Evolutionary conservation across 1,140 invertebrate genomes (phyloP).

Genomic region (Drosophila sproati): DNA sequence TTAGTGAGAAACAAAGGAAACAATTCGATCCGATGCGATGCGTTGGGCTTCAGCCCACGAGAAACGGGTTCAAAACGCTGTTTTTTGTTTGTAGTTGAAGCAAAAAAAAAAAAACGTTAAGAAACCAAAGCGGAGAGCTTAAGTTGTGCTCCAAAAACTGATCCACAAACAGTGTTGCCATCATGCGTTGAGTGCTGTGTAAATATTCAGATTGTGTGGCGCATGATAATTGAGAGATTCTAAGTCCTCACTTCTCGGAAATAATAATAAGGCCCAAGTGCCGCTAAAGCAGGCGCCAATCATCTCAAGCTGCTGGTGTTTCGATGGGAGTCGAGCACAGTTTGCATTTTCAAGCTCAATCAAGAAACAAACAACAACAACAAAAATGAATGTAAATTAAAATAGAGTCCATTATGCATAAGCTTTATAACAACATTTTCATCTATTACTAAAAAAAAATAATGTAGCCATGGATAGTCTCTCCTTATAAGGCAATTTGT

Average conservation of each 20-base stretch:
- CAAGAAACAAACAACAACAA: too few species aligned
- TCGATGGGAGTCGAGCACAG: too few species aligned
- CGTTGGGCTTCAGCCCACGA: constrained; percentile 16
- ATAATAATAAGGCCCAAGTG: constrained; percentile 5
- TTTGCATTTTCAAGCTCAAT: too few species aligned
- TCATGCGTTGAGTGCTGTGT: constrained; percentile 73
- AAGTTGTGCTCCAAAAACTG: constrained; percentile 28
- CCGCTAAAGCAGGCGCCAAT: constrained; percentile 34
- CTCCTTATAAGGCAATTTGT: not conserved
- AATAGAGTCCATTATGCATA: too few species aligned
- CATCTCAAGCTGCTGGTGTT: not conserved
- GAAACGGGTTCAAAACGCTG: constrained; percentile 41
- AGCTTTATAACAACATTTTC: too few species aligned
- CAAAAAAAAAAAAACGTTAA: not conserved
- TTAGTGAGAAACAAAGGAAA: constrained; percentile 72
- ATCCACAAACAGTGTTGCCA: constrained; percentile 52
- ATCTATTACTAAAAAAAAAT: too few species aligned
- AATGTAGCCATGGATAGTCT: too few species aligned
- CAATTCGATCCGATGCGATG: constrained; percentile 1
- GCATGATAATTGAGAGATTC: constrained; percentile 64
- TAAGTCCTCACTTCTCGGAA: constrained; percentile 48
- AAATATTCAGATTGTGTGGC: constrained; percentile 64
- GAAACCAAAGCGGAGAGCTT: not conserved
- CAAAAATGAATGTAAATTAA: too few species aligned
- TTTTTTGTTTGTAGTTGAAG: constrained; percentile 1